Percentiles rank a stretch among this genome's conserved stretches.
phyloP scores from a whole-genome alignment of 2,797 vertebrate genomes.

The Acestrorhynchus altus region DNA sequence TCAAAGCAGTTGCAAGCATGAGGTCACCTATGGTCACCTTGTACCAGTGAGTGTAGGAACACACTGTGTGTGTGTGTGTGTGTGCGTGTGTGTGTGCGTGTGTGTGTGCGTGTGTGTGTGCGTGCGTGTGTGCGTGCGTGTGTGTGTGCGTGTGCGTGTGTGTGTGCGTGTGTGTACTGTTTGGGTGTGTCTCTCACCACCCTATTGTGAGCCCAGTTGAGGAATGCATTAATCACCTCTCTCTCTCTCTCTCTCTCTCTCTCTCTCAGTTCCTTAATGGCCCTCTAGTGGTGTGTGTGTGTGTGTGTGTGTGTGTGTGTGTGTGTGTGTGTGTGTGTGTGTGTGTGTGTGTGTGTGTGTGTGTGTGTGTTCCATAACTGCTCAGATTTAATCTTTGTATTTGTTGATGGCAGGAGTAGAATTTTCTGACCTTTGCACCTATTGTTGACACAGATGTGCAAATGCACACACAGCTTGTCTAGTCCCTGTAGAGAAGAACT shows the following conservation, averaged over 20 bases:
- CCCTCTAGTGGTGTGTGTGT: neutral
- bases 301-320: too few relatives aligned
- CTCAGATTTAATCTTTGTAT: too few relatives aligned
- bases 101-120: conserved; percentile 22
- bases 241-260: conserved; percentile 11
- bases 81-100: conserved; percentile 16
- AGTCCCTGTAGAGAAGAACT: too few relatives aligned
- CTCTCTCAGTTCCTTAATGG: neutral
- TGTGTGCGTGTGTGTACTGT: neutral
- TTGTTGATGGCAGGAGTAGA: too few relatives aligned
- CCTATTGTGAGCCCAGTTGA: conserved; percentile 47
- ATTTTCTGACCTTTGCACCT: too few relatives aligned
- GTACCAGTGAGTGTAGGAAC: neutral
- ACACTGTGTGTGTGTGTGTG: conserved; percentile 15
- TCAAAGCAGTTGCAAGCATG: too few relatives aligned
- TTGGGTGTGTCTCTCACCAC: conserved; percentile 23
- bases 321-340: too few relatives aligned
- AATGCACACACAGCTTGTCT: too few relatives aligned
- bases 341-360: too few relatives aligned
- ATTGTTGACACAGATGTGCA: too few relatives aligned
- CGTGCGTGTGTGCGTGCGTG: neutral
- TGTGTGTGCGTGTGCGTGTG: neutral
- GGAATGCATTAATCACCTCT: conserved; percentile 73
- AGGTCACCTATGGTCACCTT: too few relatives aligned
- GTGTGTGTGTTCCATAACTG: too few relatives aligned